Evolutionary conservation across 2,888 invertebrate species (phyloP), one percentile per base, ranked within the genome.

Genomic region (Pristionchus arcanus): DNA sequence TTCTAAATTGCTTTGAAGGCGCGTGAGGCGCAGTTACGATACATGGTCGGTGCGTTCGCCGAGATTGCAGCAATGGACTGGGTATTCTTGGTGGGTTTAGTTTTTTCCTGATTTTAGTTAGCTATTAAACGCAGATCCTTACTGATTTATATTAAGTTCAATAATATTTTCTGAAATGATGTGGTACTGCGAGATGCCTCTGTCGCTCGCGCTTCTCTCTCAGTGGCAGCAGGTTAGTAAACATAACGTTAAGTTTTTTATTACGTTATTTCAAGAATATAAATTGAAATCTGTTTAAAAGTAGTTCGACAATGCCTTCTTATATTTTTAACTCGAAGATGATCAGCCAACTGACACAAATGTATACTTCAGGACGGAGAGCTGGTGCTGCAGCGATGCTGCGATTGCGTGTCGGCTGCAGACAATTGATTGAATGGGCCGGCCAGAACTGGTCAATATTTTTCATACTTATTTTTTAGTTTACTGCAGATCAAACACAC

Each of bases 1-100:
- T 77, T 25, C 21, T 81, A n/a, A 34, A 74, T 34, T 19, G 9
- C 15, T 7, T 34, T 86, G 9, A 34, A 68, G 87, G 68, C 34
- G 11, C 74, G 87, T 19, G 87, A 88, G 21, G 86, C 90, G 42
- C 93, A 93, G 77, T 83, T 93, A 31, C 90, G 90, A 19, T 88
- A 91, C 77, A 91, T 94, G 91, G 87, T 93, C 21, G 90, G 91
- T 34, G 87, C 92, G 16, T 93, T 94, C 86, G 91, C 91, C 15
- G 90, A 92, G 83, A 91, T 93, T n/a, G 91, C 91, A 15, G 90
- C 93, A 15, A 90, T 94, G 59, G 94, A 94, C 71, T 94, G 94
- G 94, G 92, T 93, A 9, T 93, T 92, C 74, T 74, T 94, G 90
- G 93, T 93, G 34, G 77, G 90, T 90, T 34, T 9, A 7, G 7